Evolutionary conservation across 2,797 vertebrate species (phyloP).

Genomic region (Tolypeutes matacus): DNA sequence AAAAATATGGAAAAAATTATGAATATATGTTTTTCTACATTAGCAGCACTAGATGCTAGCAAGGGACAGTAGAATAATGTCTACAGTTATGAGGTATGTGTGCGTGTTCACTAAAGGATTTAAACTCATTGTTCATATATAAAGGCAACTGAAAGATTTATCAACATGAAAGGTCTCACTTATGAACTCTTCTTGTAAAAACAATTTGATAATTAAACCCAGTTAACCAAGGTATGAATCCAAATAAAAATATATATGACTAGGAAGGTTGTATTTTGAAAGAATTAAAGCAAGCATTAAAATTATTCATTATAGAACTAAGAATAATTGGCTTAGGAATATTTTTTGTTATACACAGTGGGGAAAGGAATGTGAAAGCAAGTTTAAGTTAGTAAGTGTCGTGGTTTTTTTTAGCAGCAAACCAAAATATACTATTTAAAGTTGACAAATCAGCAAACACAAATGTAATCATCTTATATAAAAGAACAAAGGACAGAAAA

Average conservation of each 20-base stretch:
- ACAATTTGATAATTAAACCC: slow-evolving; percentile 30
- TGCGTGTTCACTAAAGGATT: not conserved
- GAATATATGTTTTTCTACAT: not conserved
- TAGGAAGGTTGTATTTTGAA: not conserved
- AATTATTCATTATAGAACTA: not conserved
- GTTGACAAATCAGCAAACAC: not conserved
- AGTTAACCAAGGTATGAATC: not conserved
- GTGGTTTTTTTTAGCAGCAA: not conserved
- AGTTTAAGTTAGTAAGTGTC: not conserved
- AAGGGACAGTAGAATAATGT: not conserved
- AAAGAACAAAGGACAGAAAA: not conserved
- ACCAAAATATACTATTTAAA: not conserved
- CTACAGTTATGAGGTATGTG: not conserved
- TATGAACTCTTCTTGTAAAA: not conserved
- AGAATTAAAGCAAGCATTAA: not conserved
- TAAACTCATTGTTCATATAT: not conserved
- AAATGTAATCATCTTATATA: not conserved
- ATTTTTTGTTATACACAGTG: not conserved
- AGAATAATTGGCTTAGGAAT: not conserved
- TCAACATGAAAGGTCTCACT: not conserved
- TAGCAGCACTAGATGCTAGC: not conserved
- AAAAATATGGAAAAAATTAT: not conserved
- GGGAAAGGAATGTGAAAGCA: not conserved
- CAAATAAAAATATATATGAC: not conserved
- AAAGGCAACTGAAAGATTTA: not conserved